phyloP scores from a whole-genome alignment of 2,797 vertebrate species.

The Hozukius guyotensis region DNA sequence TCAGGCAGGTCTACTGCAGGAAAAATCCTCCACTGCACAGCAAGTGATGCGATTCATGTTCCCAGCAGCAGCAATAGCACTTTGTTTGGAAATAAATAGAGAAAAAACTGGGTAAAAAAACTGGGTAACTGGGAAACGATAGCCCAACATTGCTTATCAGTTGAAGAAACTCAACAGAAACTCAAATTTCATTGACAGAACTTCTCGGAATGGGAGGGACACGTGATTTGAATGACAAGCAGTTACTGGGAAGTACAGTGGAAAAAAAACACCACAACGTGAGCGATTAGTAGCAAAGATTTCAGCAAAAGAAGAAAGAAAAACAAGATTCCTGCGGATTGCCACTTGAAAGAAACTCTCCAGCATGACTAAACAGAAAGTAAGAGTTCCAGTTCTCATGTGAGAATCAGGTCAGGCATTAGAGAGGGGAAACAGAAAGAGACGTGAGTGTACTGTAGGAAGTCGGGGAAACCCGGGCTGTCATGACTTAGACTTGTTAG shows the following conservation, averaged over 20 bases:
- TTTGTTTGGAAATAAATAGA: slow-evolving; percentile 42
- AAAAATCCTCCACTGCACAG: slow-evolving; percentile 40
- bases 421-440: slow-evolving; percentile 35
- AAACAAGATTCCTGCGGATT: slow-evolving; percentile 43
- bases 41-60: slow-evolving; percentile 51
- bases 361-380: slow-evolving; percentile 38
- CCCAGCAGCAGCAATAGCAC: slow-evolving; percentile 15
- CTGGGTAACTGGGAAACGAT: neutral
- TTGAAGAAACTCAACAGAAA: slow-evolving; percentile 2
- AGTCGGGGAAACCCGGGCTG: slow-evolving; percentile 36
- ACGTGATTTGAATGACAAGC: slow-evolving; percentile 18
- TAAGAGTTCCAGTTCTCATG: slow-evolving; percentile 18
- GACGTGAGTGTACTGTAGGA: slow-evolving; percentile 16
- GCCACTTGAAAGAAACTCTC: slow-evolving; percentile 23
- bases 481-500: slow-evolving; percentile 28
- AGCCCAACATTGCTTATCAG: neutral
- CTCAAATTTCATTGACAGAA: neutral
- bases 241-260: slow-evolving; percentile 9
- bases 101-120: neutral
- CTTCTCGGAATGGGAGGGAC: neutral
- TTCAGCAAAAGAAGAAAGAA: slow-evolving; percentile 40
- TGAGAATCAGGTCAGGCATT: slow-evolving; percentile 45
- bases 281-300: slow-evolving; percentile 25
- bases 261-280: neutral
- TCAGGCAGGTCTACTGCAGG: slow-evolving; percentile 30